phyloP scores from a whole-genome alignment of 2,113 vertebrate genomes.

The Gadus chalcogrammus region DNA sequence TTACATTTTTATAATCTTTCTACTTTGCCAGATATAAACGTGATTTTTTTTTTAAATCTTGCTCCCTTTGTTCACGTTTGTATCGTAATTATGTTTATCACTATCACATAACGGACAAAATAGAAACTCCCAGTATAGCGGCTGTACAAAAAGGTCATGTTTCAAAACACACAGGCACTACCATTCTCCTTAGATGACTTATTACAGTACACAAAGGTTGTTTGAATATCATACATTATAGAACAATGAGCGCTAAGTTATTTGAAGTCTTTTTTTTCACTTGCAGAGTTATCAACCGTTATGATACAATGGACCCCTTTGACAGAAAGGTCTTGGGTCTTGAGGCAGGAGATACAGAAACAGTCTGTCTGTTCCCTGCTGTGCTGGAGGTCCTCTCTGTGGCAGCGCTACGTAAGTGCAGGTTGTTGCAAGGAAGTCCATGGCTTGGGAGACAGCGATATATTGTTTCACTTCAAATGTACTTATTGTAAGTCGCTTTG shows the following conservation, averaged over 20 bases:
- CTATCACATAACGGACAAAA: slow-evolving; percentile 33
- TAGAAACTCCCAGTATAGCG: slow-evolving; percentile 49
- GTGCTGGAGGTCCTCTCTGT: slow-evolving; percentile 9
- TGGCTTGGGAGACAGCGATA: slow-evolving; percentile 1
- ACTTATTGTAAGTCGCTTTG: no score
- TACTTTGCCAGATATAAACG: neutral
- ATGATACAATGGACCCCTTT: slow-evolving; percentile 40
- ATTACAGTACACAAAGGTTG: slow-evolving; percentile 85
- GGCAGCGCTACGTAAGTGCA: slow-evolving; percentile 31
- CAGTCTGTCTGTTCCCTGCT: slow-evolving; percentile 8
- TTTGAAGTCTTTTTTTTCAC: slow-evolving; percentile 17
- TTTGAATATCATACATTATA: slow-evolving; percentile 75
- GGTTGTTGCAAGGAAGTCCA: neutral
- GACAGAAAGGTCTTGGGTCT: slow-evolving; percentile 13
- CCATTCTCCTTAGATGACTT: slow-evolving; percentile 89
- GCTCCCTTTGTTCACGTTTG: no score
- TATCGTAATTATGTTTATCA: slow-evolving; percentile 3
- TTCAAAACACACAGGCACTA: slow-evolving; percentile 87
- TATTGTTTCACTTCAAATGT: no score
- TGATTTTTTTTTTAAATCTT: no score
- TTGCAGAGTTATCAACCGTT: slow-evolving; percentile 36
- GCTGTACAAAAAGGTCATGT: slow-evolving; percentile 82
- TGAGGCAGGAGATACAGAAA: slow-evolving; percentile 25
- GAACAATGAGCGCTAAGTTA: slow-evolving; percentile 44
- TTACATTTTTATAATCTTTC: neutral